Evolutionary conservation across 2,113 vertebrate genomes (phyloP).

Genomic region (Boulengerochromis microlepis): DNA sequence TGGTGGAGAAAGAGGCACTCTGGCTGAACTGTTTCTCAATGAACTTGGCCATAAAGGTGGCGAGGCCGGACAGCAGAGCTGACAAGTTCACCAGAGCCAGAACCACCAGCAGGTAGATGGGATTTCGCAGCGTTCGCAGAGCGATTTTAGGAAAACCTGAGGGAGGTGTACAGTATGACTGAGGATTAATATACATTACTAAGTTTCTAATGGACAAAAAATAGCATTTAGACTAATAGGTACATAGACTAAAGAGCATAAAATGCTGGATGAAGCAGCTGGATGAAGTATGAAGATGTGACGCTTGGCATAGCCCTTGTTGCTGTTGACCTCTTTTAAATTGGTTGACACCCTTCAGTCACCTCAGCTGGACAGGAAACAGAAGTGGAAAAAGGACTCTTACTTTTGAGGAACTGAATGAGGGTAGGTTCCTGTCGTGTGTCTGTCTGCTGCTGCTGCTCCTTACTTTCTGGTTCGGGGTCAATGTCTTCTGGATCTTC

Average conservation of each 20-base stretch:
- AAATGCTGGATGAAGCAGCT: neutral
- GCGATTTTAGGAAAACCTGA: conserved; percentile 83
- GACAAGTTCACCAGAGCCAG: conserved; percentile 84
- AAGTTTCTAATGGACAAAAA: neutral
- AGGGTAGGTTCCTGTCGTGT: conserved; percentile 56
- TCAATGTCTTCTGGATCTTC: neutral
- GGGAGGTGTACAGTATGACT: neutral
- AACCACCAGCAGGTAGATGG: conserved; percentile 84
- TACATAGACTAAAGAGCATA: neutral
- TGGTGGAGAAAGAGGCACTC: conserved; percentile 77
- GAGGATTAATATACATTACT: neutral
- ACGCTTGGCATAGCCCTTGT: fast-evolving
- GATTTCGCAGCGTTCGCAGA: conserved; percentile 77
- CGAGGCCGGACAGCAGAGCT: conserved; percentile 79
- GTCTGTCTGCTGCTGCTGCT: conserved; percentile 28
- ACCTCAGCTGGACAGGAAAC: neutral
- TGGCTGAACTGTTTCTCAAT: conserved; percentile 86
- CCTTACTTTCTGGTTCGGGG: neutral
- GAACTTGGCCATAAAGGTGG: conserved; percentile 90
- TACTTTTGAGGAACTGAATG: conserved; percentile 82
- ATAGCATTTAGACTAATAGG: neutral
- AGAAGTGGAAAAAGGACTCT: conserved; percentile 11
- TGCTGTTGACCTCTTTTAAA: neutral
- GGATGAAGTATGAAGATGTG: neutral
- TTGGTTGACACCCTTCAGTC: neutral